Evolutionary conservation across 2,113 vertebrate species (phyloP), one percentile per base, ranked within the genome.

Genomic region (Fulmarus glacialis): DNA sequence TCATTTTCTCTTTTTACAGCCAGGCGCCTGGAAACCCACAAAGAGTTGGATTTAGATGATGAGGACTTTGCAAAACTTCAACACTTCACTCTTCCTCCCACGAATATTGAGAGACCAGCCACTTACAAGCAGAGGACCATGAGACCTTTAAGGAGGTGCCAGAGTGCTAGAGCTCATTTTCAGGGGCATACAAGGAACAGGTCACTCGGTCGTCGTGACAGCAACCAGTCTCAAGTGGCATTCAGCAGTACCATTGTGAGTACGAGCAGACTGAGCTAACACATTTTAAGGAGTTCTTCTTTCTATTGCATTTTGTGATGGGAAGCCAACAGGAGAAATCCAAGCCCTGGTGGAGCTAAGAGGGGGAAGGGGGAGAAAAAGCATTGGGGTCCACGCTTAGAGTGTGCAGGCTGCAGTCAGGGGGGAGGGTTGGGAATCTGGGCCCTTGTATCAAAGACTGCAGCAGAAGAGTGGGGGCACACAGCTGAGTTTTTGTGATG

Each of bases 221-320:
- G 74, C 73, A 48, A 24, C 56, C 97, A 77, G 60, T 96, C 98
- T 11, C 96, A 98, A 2, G 98, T 98, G 95, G 98, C 98, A 2
- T 99, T 99, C 94, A 99, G 98, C 97, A 99, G 98, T 77, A 89
- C 98, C 64, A 93, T 98, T 4, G 98, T 99, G 95, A 99, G 98
- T 98, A 78, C 4, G 5, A n/a, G 18, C 42, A 88, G 72, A 30
- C 60, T 9, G 8, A 64, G 29, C 40, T 36, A 13, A 40, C 32
- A 4, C 6, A 6, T 40, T 21, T 42, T 18, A 5, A 71, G n/a
- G 19, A 43, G 5, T 17, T 52, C 30, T 18, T 21, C 38, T 60
- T 56, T 24, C 52, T 67, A 2, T 4, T 62, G 32, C 13, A 3
- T 53, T 56, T 59, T 42, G 19, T 43, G 21, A 8, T 13, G 21